phyloP scores from a whole-genome alignment of 2,113 vertebrate species.

The Odobenus rosmarus region DNA sequence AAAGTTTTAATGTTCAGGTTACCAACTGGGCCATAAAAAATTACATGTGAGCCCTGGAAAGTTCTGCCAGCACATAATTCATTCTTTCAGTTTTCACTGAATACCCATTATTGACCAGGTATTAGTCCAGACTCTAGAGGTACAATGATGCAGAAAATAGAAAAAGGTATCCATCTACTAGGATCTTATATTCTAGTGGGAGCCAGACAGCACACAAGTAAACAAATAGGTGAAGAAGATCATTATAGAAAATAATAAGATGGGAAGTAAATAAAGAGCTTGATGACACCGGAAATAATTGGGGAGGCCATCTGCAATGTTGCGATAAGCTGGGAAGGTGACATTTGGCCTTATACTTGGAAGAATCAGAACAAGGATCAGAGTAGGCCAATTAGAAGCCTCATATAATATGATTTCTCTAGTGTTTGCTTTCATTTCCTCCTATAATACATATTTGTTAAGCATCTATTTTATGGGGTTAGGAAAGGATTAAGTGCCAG shows the following conservation, averaged over 20 bases:
- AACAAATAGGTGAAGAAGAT: neutral
- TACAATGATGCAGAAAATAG: neutral
- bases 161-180: neutral
- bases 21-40: neutral
- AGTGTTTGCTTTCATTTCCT: neutral
- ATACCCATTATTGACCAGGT: neutral
- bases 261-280: neutral
- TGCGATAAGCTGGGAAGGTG: neutral
- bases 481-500: neutral
- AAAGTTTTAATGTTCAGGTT: neutral
- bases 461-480: neutral
- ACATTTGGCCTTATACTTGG: neutral
- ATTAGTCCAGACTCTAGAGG: neutral
- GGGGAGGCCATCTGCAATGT: fast-evolving
- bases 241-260: neutral
- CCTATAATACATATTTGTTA: neutral
- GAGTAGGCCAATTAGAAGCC: neutral
- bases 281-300: fast-evolving
- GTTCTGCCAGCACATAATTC: neutral
- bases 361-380: neutral
- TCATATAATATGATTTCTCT: neutral
- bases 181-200: neutral
- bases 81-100: neutral
- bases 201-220: neutral
- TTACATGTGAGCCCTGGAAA: neutral